These are phyloP conservation scores for Seira sanloemensis DNA, from an alignment of 2,888 invertebrate genomes.

Conservation along the genomic window DNA sequence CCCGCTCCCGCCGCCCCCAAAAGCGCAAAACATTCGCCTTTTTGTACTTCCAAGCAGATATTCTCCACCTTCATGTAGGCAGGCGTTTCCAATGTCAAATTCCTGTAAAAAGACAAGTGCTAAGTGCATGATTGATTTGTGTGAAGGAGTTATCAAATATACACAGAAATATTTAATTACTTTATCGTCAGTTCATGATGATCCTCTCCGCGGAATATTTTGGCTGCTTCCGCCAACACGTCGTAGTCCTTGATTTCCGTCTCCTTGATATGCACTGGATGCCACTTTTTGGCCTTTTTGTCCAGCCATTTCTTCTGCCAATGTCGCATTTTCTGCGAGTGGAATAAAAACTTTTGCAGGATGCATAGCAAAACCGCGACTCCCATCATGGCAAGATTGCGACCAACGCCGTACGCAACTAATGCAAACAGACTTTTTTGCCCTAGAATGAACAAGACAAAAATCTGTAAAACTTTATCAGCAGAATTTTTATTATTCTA, in stretches of 20 bases:
- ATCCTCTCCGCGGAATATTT: conserved; percentile 28
- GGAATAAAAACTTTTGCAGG: conserved; percentile 20
- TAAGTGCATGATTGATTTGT: background rate
- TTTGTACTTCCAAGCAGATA: conserved; percentile 40
- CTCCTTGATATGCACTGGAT: conserved; percentile 6
- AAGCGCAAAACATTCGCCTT: conserved; percentile 58
- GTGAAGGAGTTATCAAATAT: background rate
- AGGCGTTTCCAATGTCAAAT: conserved; percentile 48
- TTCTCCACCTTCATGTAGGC: conserved; percentile 23
- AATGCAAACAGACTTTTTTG: conserved; percentile 8
- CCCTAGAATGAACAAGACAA: conserved; percentile 15
- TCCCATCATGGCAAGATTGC: conserved; percentile 19
- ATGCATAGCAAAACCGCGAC: conserved; percentile 16
- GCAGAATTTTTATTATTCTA: background rate
- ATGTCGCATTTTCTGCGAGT: conserved; percentile 36
- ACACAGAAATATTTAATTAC: conserved; percentile 1
- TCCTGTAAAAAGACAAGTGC: conserved; percentile 24
- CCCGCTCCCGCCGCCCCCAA: conserved; percentile 42
- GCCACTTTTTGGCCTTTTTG: conserved; percentile 6
- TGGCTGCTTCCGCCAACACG: conserved; percentile 44
- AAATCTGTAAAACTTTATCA: background rate
- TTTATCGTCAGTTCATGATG: conserved; percentile 23
- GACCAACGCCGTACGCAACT: conserved; percentile 49
- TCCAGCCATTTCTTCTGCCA: background rate
- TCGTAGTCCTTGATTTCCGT: conserved; percentile 50